These are phyloP conservation scores for Phania funesta DNA, from an alignment of 2,888 invertebrate species.

Conservation along the genomic window DNA sequence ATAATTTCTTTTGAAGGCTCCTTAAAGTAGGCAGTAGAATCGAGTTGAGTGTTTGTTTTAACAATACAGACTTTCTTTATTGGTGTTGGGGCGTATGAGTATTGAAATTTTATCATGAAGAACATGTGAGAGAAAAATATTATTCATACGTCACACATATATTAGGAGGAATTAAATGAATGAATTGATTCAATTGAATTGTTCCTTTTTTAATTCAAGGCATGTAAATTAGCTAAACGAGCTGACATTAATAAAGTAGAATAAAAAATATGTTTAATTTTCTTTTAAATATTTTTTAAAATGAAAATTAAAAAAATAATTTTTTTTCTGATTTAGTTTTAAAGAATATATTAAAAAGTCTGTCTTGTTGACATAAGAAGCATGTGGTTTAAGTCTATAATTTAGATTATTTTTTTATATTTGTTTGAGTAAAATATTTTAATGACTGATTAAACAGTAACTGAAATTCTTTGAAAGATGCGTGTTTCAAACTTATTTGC, in stretches of 20 bases:
- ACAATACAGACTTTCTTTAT: neutral
- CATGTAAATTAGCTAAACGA: too few species aligned
- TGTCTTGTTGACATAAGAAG: too few species aligned
- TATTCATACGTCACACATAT: constrained; percentile 57
- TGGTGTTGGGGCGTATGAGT: constrained; percentile 44
- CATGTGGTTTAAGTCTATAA: too few species aligned
- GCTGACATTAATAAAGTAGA: too few species aligned
- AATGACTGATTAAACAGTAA: too few species aligned
- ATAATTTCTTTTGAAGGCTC: constrained; percentile 12
- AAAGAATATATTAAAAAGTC: too few species aligned
- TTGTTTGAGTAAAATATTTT: too few species aligned
- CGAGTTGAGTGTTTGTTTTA: neutral
- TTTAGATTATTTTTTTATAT: too few species aligned
- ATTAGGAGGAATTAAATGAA: neutral
- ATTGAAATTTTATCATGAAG: constrained; percentile 1
- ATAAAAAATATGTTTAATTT: too few species aligned
- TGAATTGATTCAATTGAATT: neutral
- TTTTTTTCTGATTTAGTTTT: neutral
- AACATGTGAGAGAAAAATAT: constrained; percentile 12
- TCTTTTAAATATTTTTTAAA: too few species aligned
- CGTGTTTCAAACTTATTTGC: neutral
- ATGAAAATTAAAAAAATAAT: neutral
- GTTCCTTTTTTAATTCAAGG: neutral
- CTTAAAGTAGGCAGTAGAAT: constrained; percentile 61
- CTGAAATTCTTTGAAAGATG: neutral